Evolutionary conservation across 2,888 invertebrate species (phyloP), one percentile per base, ranked within the genome.

Genomic region (Ptilodon capucinus): DNA sequence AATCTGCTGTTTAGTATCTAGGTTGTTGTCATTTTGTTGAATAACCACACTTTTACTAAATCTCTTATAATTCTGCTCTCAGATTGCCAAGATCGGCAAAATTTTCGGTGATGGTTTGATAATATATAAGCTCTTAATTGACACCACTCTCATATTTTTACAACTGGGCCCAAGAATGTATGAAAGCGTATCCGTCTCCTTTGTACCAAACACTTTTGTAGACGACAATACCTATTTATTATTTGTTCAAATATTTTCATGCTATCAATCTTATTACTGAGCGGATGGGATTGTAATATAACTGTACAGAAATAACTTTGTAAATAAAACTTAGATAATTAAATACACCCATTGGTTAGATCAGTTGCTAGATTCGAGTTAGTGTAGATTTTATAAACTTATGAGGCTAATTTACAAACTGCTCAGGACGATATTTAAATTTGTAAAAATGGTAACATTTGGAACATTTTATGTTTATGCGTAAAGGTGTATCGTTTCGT

Each of bases 341-440:
- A 62, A 64, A 66, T 56, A 65, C 52, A 74, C 65, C 69, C 64
- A 63, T 73, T n/a, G n/a, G n/a, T n/a, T 79, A 81, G 75, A 73
- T 76, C 61, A 55, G 72, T 81, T 84, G 83, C 84, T 86, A 85
- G 81, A 76, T 78, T 69, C 64, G 62, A 67, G 54, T 58, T 74
- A 64, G 58, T 53, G 77, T 86, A 86, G 84, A 82, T 84, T 86
- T 84, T 83, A 68, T 80, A 76, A 69, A 75, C 59, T 64, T 56
- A 62, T 56, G 60, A 66, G 52, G 46, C 59, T 52, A 62, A 56
- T 55, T 46, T 45, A 52, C 51, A 57, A 60, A 57, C 60, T 72
- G 71, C 71, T 71, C 74, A 70, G 70, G 65, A 64, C 64, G 60
- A 62, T 54, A 54, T 54, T 40, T 38, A 51, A 54, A 46, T 50